Base-by-base conservation (phyloP, 2,113 vertebrate species). In the Prochilodus magdalenae region DNA sequence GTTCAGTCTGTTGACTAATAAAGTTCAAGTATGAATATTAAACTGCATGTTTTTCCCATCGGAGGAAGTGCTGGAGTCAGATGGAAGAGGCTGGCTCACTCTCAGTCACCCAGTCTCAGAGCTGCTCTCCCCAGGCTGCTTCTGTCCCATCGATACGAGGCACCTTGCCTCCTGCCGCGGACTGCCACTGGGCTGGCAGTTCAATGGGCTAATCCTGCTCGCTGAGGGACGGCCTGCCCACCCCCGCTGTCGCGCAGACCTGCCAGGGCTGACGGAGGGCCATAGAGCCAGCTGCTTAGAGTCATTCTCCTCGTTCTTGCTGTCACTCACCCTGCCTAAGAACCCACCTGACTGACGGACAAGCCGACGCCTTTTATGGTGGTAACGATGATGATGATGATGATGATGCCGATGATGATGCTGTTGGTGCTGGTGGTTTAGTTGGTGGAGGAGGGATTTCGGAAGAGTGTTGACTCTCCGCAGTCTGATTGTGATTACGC, bases 261-360 rank as follows among this genome's bases (percentile, higher is more conserved):
- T 91, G 89, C 87, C 93, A 94, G 88, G 85, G 80, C 92, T 93
- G 90, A 93, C 84, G 85, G 89, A 92, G 91, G 90, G 80, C 26
- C 85, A 89, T 87, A 93, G 88, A 94, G 87, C 89, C 91, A 77
- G 87, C 91, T 91, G 91, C 89, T 93, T 93, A 91, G 85, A 84
- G 92, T 93, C 83, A 89, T 75, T 90, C 92, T 88, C 86, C 86
- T 74, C 47, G 73, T 73, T 74, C 79, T 47, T 60, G 30, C 81
- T 83, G 80, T 75, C 88, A 79, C 83, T 90, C 93, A 91, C 83
- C 5, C 81, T 88, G 86, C 80, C n/a, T 93, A 93, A 93, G 92
- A 93, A 89, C 91, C 89, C 86, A 44, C 83, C 83, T 93, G 92
- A 93, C 89, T 94, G 94, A 95, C 91, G 90, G 92, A 90, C 90